These are phyloP conservation scores for Lordiphosa andalusiaca DNA, from an alignment of 2,888 invertebrate species.

Conservation along the genomic window DNA sequence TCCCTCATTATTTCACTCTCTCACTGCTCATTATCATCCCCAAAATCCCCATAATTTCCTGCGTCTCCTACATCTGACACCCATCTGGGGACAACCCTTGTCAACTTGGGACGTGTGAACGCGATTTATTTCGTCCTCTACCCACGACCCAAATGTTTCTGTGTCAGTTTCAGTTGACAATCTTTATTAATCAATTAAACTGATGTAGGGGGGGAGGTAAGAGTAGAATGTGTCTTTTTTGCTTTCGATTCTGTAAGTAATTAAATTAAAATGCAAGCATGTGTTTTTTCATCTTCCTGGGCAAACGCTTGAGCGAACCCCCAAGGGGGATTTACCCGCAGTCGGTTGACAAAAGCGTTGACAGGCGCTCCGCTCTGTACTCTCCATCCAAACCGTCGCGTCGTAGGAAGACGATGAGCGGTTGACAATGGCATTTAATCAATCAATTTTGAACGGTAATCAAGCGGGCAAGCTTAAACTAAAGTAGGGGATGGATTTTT, in stretches of 20 bases:
- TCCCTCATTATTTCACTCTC: background rate
- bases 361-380: constrained; percentile 31
- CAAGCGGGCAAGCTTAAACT: constrained; percentile 69
- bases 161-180: constrained; percentile 49
- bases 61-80: constrained; percentile 50
- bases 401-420: constrained; percentile 13
- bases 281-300: constrained; percentile 55
- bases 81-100: constrained; percentile 58
- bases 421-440: constrained; percentile 71
- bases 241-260: constrained; percentile 65
- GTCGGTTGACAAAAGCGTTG: constrained; percentile 68
- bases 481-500: constrained; percentile 61
- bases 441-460: constrained; percentile 76
- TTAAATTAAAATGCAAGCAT: constrained; percentile 75
- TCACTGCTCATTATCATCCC: constrained; percentile 1
- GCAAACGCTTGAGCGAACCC: constrained; percentile 32
- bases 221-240: constrained; percentile 28
- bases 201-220: constrained; percentile 36
- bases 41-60: constrained; percentile 5
- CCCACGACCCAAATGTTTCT: constrained; percentile 8
- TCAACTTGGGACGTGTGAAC: constrained; percentile 60
- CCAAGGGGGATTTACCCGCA: constrained; percentile 58
- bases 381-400: too few relatives aligned
- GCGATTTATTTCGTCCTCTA: constrained; percentile 18
- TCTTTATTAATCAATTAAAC: constrained; percentile 72